Percentiles rank a stretch among this genome's conserved stretches.
Conservation (phyloP, 1,140 invertebrate genomes). For the Brachionus rubens region DNA sequence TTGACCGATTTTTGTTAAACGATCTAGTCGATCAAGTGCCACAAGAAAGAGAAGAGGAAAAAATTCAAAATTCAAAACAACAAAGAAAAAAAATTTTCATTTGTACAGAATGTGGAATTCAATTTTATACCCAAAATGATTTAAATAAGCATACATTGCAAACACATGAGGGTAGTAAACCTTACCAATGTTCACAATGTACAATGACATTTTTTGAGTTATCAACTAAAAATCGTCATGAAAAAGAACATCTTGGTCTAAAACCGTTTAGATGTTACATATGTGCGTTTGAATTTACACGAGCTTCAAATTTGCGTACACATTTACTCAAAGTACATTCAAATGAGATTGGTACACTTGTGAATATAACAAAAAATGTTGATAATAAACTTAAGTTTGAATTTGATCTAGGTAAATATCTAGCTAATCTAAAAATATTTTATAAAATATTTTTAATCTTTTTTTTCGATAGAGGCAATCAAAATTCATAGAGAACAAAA, state of each 20-base stretch:
- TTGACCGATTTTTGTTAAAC: background rate
- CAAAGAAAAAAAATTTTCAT: constrained; percentile 12
- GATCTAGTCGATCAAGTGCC: background rate
- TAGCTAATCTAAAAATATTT: background rate
- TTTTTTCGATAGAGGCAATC: constrained; percentile 1
- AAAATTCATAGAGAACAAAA: background rate
- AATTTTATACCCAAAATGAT: constrained; percentile 13
- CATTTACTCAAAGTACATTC: constrained; percentile 24
- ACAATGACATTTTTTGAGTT: constrained; percentile 12
- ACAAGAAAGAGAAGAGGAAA: background rate
- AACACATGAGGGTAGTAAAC: background rate
- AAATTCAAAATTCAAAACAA: background rate
- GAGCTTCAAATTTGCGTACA: constrained; percentile 29
- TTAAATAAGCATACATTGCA: constrained; percentile 22
- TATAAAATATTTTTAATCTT: background rate
- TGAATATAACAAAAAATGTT: constrained; percentile 1
- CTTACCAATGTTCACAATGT: constrained; percentile 15
- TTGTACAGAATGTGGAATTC: constrained; percentile 12
- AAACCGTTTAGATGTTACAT: constrained; percentile 32
- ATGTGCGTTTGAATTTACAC: constrained; percentile 33
- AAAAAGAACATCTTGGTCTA: constrained; percentile 13
- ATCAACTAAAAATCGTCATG: constrained; percentile 26
- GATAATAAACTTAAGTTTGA: constrained; percentile 38
- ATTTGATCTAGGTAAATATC: background rate
- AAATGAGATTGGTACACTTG: background rate